phyloP scores from a whole-genome alignment of 2,888 invertebrate species.

The Mesorhabditis belari region DNA sequence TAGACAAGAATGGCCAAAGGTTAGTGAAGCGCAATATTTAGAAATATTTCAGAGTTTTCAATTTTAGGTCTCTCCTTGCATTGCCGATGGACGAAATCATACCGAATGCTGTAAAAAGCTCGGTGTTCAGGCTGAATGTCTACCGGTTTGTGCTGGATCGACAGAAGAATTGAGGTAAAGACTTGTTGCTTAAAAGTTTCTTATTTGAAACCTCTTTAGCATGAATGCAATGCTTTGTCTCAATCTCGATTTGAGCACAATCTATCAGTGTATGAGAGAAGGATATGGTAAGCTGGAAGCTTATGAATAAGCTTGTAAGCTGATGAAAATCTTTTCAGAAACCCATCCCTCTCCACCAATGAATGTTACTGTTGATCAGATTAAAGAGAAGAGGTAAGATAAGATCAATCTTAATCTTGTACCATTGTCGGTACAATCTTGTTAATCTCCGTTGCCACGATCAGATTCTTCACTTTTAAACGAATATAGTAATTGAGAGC shows the following conservation, averaged over 20 bases:
- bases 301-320: neutral
- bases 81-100: slow-evolving; percentile 66
- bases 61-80: slow-evolving; percentile 25
- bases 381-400: slow-evolving; percentile 7
- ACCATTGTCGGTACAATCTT: too few relatives aligned
- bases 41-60: neutral
- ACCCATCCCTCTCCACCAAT: slow-evolving; percentile 39
- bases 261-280: slow-evolving; percentile 38
- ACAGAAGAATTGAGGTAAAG: slow-evolving; percentile 59
- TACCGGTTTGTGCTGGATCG: slow-evolving; percentile 67
- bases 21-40: too few relatives aligned
- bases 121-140: slow-evolving; percentile 72
- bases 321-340: slow-evolving; percentile 13
- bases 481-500: too few relatives aligned
- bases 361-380: slow-evolving; percentile 24
- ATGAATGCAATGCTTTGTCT: slow-evolving; percentile 52
- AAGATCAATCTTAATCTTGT: too few relatives aligned
- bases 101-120: slow-evolving; percentile 74
- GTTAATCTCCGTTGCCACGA: too few relatives aligned
- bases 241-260: slow-evolving; percentile 34
- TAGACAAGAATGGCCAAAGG: slow-evolving; percentile 33
- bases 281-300: slow-evolving; percentile 28
- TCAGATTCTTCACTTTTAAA: too few relatives aligned
- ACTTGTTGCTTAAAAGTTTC: neutral
- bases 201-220: slow-evolving; percentile 49